phyloP scores from a whole-genome alignment of 2,888 invertebrate genomes.

The Orthosia gracilis region DNA sequence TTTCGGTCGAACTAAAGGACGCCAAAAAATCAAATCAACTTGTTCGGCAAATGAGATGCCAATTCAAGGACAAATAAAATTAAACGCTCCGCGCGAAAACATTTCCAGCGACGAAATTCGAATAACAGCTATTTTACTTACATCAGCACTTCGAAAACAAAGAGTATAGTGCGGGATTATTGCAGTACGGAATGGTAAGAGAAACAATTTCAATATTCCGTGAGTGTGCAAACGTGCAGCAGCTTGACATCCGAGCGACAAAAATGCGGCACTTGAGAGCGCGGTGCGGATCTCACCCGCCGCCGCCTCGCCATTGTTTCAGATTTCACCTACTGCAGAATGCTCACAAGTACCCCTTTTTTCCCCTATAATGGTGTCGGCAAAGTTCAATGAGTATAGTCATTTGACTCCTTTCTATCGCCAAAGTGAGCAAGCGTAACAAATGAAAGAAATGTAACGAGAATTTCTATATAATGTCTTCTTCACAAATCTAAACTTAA shows the following conservation, averaged over 20 bases:
- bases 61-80: constrained; percentile 45
- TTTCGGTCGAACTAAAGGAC: background rate
- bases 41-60: constrained; percentile 34
- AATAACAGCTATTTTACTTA: constrained; percentile 24
- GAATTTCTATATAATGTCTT: constrained; percentile 27
- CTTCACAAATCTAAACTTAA: too few relatives aligned
- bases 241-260: constrained; percentile 64
- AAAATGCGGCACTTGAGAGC: constrained; percentile 71
- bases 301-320: constrained; percentile 63
- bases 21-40: constrained; percentile 30
- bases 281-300: constrained; percentile 36
- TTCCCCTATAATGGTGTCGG: constrained; percentile 60
- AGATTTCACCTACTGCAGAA: constrained; percentile 59
- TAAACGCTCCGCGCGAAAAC: constrained; percentile 10
- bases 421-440: constrained; percentile 37
- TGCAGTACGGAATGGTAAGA: constrained; percentile 45
- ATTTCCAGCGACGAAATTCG: constrained; percentile 36
- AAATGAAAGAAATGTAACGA: constrained; percentile 12
- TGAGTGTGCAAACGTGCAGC: constrained; percentile 63
- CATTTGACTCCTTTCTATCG: constrained; percentile 38
- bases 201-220: constrained; percentile 63
- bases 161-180: constrained; percentile 44
- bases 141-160: constrained; percentile 35
- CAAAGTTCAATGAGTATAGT: constrained; percentile 61
- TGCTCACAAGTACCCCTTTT: constrained; percentile 64